These are phyloP conservation scores for Chironomus tepperi DNA, from an alignment of 1,140 invertebrate genomes.

Conservation along the genomic window DNA sequence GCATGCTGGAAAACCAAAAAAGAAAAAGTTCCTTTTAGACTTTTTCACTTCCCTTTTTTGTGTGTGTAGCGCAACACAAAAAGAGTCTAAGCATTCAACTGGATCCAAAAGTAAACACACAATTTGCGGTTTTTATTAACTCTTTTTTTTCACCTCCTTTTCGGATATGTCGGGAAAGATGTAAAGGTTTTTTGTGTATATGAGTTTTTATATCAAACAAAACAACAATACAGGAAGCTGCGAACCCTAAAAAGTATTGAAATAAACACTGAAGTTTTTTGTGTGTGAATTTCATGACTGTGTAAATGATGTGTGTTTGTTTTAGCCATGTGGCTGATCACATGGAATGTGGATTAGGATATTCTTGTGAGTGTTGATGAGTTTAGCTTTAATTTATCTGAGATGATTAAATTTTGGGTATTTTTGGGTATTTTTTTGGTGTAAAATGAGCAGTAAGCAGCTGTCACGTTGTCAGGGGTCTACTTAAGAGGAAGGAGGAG, in stretches of 20 bases:
- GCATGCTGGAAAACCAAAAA: neutral
- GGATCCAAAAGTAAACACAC: constrained; percentile 3
- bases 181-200: neutral
- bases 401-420: too few species aligned
- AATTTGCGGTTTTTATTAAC: constrained; percentile 21
- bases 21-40: neutral
- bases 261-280: constrained; percentile 3
- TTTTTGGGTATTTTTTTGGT: too few species aligned
- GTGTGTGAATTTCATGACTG: neutral
- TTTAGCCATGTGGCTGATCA: too few species aligned
- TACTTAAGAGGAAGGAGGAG: too few species aligned
- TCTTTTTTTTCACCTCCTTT: neutral
- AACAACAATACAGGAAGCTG: neutral
- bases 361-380: too few species aligned
- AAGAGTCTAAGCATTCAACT: neutral
- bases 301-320: too few species aligned
- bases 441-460: too few species aligned
- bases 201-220: neutral
- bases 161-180: neutral
- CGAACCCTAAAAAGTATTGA: constrained; percentile 5
- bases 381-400: too few species aligned
- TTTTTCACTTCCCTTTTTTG: neutral
- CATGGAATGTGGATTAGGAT: too few species aligned
- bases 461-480: too few species aligned
- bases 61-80: neutral